phyloP scores from a whole-genome alignment of 1,140 invertebrate genomes.

The Hormaphis cornu region DNA sequence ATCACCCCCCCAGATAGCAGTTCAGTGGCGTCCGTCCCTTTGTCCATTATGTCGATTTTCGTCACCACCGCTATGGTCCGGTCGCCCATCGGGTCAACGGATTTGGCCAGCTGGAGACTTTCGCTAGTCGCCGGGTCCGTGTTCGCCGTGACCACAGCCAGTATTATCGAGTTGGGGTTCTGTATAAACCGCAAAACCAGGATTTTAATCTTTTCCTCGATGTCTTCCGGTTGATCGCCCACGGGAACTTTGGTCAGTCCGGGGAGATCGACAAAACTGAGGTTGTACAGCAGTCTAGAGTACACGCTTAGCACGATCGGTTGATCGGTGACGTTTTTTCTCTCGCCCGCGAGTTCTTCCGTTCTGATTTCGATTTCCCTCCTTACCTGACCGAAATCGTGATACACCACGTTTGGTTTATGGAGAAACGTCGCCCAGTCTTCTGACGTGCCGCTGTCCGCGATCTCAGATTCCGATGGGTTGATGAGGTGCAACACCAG shows the following conservation, averaged over 20 bases:
- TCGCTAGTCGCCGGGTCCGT: conserved; percentile 93
- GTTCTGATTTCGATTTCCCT: conserved; percentile 67
- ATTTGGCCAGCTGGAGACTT: conserved; percentile 88
- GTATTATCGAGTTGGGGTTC: conserved; percentile 84
- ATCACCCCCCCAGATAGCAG: conserved; percentile 60
- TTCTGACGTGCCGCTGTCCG: conserved; percentile 41
- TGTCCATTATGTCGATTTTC: conserved; percentile 69
- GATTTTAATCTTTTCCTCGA: conserved; percentile 81
- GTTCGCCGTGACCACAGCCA: conserved; percentile 92
- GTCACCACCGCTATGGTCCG: conserved; percentile 63
- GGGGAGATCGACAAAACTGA: conserved; percentile 91
- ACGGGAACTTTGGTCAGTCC: conserved; percentile 92
- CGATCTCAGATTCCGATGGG: neutral
- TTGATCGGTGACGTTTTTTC: conserved; percentile 60
- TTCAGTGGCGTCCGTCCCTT: conserved; percentile 65
- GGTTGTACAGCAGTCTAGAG: conserved; percentile 67
- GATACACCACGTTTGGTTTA: conserved; percentile 55
- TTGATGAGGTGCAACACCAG: conserved; percentile 34
- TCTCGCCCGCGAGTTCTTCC: conserved; percentile 55
- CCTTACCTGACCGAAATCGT: conserved; percentile 57
- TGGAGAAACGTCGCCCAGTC: conserved; percentile 67
- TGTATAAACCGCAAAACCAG: conserved; percentile 92
- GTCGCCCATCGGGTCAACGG: conserved; percentile 84
- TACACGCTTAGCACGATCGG: conserved; percentile 64
- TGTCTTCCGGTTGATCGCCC: conserved; percentile 87